These are phyloP conservation scores for Nematostella vectensis DNA, from an alignment of 92 coral and sea anemone genomes.

Conservation along the genomic window DNA sequence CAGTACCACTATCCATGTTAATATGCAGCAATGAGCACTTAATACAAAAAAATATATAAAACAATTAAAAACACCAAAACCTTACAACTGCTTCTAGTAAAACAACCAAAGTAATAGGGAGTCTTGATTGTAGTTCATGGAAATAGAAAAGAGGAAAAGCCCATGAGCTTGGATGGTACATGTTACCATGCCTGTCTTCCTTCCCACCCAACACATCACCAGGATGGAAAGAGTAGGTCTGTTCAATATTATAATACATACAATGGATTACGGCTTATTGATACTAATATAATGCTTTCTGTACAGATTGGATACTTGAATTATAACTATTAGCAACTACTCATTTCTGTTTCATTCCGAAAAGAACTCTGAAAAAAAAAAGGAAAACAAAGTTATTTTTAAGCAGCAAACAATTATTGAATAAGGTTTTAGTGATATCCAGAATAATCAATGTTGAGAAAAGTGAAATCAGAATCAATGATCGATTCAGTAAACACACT, in stretches of 20 bases:
- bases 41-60: too few species aligned
- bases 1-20: too few species aligned
- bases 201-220: conserved; percentile 16
- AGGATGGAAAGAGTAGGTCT: conserved; percentile 10
- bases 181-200: neutral
- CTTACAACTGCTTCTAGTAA: too few species aligned
- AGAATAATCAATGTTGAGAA: neutral
- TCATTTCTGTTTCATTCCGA: conserved; percentile 54
- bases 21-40: too few species aligned
- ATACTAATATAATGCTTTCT: conserved; percentile 4
- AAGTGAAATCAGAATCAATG: too few species aligned
- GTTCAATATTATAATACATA: neutral
- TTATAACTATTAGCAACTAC: conserved; percentile 37
- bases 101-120: too few species aligned
- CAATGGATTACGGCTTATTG: neutral
- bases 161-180: too few species aligned
- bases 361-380: conserved; percentile 43
- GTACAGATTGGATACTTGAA: conserved; percentile 1
- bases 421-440: neutral
- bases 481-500: too few species aligned
- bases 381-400: neutral
- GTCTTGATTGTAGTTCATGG: too few species aligned
- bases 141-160: too few species aligned
- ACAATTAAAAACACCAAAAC: too few species aligned
- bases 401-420: too few species aligned